Evolutionary conservation across 2,888 invertebrate genomes (phyloP).

Genomic region (Caenorhabditis uteleia): DNA sequence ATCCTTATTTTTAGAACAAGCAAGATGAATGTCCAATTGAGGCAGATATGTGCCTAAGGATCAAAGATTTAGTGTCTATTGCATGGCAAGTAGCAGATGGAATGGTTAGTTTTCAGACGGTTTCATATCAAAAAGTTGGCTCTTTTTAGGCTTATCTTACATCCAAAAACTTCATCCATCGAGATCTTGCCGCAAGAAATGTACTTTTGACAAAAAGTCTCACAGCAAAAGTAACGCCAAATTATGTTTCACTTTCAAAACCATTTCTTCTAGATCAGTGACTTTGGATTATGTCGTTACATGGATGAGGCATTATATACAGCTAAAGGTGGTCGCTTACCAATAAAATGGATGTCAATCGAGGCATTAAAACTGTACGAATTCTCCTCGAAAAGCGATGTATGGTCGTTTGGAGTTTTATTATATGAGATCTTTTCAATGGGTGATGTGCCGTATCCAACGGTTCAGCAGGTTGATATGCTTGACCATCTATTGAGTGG

Average conservation of each 20-base stretch:
- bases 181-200: slow-evolving; percentile 59
- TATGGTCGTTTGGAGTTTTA: slow-evolving; percentile 59
- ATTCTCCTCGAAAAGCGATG: slow-evolving; percentile 55
- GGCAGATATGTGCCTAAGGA: slow-evolving; percentile 48
- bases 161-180: slow-evolving; percentile 56
- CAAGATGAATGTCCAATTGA: slow-evolving; percentile 50
- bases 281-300: slow-evolving; percentile 61
- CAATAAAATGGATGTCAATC: slow-evolving; percentile 63
- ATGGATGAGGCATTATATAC: slow-evolving; percentile 57
- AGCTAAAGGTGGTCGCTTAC: slow-evolving; percentile 58
- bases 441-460: slow-evolving; percentile 55
- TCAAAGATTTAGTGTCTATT: slow-evolving; percentile 58
- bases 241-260: background rate
- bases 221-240: slow-evolving; percentile 52
- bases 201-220: slow-evolving; percentile 53
- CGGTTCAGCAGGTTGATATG: slow-evolving; percentile 58
- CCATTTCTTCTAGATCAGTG: slow-evolving; percentile 46
- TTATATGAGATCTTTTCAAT: slow-evolving; percentile 59
- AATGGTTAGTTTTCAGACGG: slow-evolving; percentile 32
- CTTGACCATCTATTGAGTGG: slow-evolving; percentile 48
- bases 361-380: slow-evolving; percentile 60
- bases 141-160: slow-evolving; percentile 47
- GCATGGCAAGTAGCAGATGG: slow-evolving; percentile 61
- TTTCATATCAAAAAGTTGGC: background rate
- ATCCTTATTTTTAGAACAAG: slow-evolving; percentile 23